These are phyloP conservation scores for Ips nitidus DNA, from an alignment of 1,140 invertebrate species.

Conservation along the genomic window DNA sequence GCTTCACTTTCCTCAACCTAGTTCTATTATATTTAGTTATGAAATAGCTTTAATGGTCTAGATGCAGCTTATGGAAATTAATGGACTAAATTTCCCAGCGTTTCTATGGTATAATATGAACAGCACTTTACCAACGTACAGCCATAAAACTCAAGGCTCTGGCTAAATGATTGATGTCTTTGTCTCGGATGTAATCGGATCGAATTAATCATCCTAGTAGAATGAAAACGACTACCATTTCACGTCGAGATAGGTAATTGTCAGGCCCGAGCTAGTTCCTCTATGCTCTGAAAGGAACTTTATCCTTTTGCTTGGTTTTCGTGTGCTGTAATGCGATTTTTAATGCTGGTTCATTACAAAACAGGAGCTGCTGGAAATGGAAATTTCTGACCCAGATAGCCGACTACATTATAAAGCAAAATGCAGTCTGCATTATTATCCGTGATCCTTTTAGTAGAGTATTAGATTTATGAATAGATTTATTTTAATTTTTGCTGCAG, in stretches of 20 bases:
- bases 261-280: background rate
- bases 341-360: background rate
- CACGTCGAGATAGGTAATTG: conserved; percentile 1
- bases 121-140: too few species aligned
- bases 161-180: conserved; percentile 1
- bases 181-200: background rate
- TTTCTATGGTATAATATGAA: too few species aligned
- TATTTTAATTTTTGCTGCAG: too few species aligned
- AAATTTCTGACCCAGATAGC: too few species aligned
- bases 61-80: conserved; percentile 1
- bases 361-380: too few species aligned
- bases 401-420: too few species aligned
- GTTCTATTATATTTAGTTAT: too few species aligned
- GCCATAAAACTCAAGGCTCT: background rate
- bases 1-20: too few species aligned
- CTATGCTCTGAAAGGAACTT: background rate
- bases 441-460: too few species aligned
- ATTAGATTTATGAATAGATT: too few species aligned
- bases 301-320: background rate
- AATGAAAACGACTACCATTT: too few species aligned
- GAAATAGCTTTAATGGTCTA: background rate
- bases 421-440: too few species aligned
- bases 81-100: background rate
- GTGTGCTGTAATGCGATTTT: conserved; percentile 1
- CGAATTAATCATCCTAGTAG: background rate